Evolutionary conservation across 2,797 vertebrate species (phyloP).

Genomic region (Toxotes lorentzi): DNA sequence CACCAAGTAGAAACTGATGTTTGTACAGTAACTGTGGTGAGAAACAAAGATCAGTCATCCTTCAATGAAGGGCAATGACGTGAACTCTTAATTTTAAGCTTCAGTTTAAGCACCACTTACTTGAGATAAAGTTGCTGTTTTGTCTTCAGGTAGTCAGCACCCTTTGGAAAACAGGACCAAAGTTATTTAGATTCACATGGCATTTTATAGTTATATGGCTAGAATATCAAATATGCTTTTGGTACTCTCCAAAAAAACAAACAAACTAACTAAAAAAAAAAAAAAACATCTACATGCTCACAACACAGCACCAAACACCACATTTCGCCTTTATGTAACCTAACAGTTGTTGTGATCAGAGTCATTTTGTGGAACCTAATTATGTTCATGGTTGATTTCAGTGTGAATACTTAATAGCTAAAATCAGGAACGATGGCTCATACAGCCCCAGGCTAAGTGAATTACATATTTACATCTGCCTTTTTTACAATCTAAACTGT

Average conservation of each 20-base stretch:
- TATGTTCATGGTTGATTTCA: background rate
- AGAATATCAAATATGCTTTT: background rate
- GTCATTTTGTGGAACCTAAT: background rate
- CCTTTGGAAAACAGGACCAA: slow-evolving; percentile 73
- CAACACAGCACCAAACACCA: background rate
- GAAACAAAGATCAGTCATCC: slow-evolving; percentile 10
- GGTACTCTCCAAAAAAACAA: background rate
- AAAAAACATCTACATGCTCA: too few relatives aligned
- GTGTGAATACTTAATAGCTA: background rate
- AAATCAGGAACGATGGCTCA: background rate
- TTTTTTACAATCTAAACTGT: background rate
- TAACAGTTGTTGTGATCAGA: background rate
- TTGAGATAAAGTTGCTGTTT: slow-evolving; percentile 96
- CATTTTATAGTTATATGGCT: background rate
- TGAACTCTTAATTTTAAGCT: background rate
- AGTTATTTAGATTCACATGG: background rate
- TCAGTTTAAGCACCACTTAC: slow-evolving; percentile 72
- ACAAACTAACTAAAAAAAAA: too few relatives aligned
- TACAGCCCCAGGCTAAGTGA: background rate
- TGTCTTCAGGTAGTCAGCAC: slow-evolving; percentile 88
- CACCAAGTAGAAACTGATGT: slow-evolving; percentile 96
- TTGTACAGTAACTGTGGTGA: slow-evolving; percentile 90
- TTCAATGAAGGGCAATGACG: background rate
- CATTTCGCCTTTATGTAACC: background rate
- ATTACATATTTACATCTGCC: background rate